These are phyloP conservation scores for Drosophila tsacasi DNA, from an alignment of 1,140 invertebrate genomes.

Conservation along the genomic window DNA sequence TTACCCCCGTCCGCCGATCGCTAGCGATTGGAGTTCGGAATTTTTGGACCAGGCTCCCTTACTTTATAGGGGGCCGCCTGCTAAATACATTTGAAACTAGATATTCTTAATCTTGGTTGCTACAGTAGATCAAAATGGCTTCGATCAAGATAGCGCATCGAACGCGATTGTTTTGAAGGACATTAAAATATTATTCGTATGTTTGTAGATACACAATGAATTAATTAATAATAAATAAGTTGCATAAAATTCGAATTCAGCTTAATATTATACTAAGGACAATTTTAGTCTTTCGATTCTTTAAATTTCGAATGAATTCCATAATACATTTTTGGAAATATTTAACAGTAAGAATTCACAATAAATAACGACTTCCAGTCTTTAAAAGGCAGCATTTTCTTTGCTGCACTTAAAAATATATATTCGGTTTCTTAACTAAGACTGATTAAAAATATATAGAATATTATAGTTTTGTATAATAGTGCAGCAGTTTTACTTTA, in stretches of 20 bases:
- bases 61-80: constrained; percentile 73
- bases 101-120: background rate
- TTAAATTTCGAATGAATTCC: too few relatives aligned
- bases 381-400: too few relatives aligned
- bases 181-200: background rate
- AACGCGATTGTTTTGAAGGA: background rate
- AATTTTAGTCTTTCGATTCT: too few relatives aligned
- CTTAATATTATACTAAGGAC: too few relatives aligned
- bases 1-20: constrained; percentile 60
- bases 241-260: too few relatives aligned
- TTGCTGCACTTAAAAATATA: background rate
- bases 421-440: background rate
- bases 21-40: constrained; percentile 57
- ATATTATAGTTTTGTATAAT: too few relatives aligned
- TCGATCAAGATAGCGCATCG: background rate
- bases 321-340: too few relatives aligned
- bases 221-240: too few relatives aligned
- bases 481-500: background rate
- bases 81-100: constrained; percentile 32
- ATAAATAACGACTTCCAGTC: background rate
- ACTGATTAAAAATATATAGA: background rate
- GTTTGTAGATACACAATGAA: background rate
- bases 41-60: constrained; percentile 73
- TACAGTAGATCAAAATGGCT: too few relatives aligned
- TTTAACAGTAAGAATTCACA: too few relatives aligned